Conservation (phyloP, 2,113 vertebrate species). For the Scomber japonicus region DNA sequence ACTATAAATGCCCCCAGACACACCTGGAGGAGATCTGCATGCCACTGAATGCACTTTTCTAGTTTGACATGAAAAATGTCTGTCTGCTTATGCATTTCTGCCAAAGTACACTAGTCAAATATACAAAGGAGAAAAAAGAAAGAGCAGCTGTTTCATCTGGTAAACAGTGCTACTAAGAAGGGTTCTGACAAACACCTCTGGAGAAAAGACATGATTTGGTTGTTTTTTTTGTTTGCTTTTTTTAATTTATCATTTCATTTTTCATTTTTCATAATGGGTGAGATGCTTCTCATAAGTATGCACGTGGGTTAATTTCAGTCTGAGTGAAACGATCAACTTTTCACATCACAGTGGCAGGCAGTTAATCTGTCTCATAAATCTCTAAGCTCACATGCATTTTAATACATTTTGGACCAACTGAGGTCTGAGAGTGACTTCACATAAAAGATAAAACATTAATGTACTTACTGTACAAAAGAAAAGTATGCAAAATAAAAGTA, state of each 20-base stretch:
- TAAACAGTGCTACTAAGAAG: not conserved
- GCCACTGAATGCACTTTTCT: too few species aligned
- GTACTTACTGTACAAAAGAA: too few species aligned
- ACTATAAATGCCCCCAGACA: too few species aligned
- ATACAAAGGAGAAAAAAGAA: slow-evolving; percentile 12
- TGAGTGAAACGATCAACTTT: slow-evolving; percentile 12
- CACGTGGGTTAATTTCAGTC: slow-evolving; percentile 19
- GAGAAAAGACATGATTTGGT: not conserved
- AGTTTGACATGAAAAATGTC: slow-evolving; percentile 50
- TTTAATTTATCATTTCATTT: not conserved
- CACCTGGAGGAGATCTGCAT: too few species aligned
- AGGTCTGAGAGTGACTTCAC: too few species aligned
- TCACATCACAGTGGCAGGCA: not conserved
- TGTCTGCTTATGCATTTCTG: slow-evolving; percentile 28
- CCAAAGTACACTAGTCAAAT: slow-evolving; percentile 36
- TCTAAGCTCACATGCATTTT: not conserved
- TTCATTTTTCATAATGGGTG: not conserved
- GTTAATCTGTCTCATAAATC: slow-evolving; percentile 4
- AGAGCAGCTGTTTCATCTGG: slow-evolving; percentile 46
- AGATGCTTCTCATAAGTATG: slow-evolving; percentile 4
- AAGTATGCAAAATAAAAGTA: too few species aligned
- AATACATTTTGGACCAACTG: not conserved
- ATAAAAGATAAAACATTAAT: too few species aligned
- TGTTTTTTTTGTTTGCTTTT: not conserved
- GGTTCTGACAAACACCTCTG: slow-evolving; percentile 5